phyloP scores from a whole-genome alignment of 2,113 vertebrate species.

The Pogonocichla stellata region DNA sequence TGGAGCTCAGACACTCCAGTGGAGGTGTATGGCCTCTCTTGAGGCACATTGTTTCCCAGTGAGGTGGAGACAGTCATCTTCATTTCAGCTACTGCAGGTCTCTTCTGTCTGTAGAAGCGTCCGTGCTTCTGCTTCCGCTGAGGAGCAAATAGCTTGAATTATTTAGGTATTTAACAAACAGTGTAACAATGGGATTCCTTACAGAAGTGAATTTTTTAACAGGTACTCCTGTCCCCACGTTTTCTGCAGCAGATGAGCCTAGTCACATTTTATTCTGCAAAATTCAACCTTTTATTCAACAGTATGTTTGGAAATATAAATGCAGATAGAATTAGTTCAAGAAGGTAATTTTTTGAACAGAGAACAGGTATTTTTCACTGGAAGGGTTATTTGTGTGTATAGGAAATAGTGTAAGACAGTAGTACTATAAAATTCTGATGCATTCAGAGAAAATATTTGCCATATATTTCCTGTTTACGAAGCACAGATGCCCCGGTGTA shows the following conservation, averaged over 20 bases:
- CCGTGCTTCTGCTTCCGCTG: not conserved
- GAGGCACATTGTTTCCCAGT: not conserved
- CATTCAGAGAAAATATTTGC: not conserved
- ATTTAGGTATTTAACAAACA: not conserved
- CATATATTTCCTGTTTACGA: not conserved
- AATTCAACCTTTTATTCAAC: not conserved
- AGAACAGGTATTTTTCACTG: not conserved
- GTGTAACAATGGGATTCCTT: not conserved
- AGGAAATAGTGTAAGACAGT: not conserved
- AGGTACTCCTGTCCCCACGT: fast-evolving
- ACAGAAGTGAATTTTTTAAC: not conserved
- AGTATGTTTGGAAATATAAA: not conserved
- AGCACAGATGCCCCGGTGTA: not conserved
- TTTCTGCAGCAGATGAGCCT: not conserved
- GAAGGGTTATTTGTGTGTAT: not conserved
- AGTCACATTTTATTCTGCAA: not conserved
- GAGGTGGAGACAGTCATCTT: not conserved
- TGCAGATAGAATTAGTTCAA: not conserved
- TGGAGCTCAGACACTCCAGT: not conserved
- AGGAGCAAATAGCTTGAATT: not conserved
- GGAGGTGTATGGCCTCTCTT: fast-evolving
- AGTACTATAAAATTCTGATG: not conserved
- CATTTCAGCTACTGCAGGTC: not conserved
- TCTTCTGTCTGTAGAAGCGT: not conserved
- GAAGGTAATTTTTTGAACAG: not conserved